A percentile compares a stretch with the other conserved stretches of the same genome.
phyloP scores from a whole-genome alignment of 2,113 vertebrate species.

The Anser brachyrhynchus region DNA sequence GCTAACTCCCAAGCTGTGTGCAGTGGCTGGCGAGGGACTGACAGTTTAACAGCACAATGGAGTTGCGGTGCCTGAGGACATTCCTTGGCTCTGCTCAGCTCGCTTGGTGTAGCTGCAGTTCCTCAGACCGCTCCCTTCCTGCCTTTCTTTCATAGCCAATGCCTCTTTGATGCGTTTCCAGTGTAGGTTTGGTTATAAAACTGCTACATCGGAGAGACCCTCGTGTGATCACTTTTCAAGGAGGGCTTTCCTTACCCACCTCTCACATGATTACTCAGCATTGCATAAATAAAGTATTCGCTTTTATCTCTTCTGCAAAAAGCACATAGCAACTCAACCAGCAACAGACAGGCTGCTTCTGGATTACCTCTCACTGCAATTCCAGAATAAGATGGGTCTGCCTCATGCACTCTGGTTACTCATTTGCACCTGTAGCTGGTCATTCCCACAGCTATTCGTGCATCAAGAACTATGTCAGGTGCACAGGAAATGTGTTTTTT shows the following conservation, averaged over 20 bases:
- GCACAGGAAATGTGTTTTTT: neutral
- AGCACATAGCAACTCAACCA: neutral
- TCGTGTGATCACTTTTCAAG: neutral
- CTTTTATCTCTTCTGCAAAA: neutral
- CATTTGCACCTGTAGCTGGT: neutral
- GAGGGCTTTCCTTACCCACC: neutral
- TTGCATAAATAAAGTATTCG: neutral
- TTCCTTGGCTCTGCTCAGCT: constrained; percentile 56
- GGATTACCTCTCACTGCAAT: neutral
- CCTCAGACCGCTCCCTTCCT: constrained; percentile 61
- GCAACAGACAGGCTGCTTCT: neutral
- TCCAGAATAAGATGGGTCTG: neutral
- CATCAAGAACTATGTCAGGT: neutral
- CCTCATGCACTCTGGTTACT: neutral
- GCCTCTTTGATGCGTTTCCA: constrained; percentile 49
- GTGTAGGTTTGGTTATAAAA: constrained; percentile 4
- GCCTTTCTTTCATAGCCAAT: constrained; percentile 50
- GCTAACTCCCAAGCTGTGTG: neutral
- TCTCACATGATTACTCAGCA: neutral
- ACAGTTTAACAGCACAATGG: constrained; percentile 19
- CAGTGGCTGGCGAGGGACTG: neutral
- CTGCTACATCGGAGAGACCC: neutral
- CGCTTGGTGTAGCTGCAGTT: constrained; percentile 30
- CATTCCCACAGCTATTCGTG: neutral
- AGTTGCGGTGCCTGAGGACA: constrained; percentile 32